These are phyloP conservation scores for Callyntrura guangdongensis DNA, from an alignment of 2,888 invertebrate genomes.

Conservation along the genomic window DNA sequence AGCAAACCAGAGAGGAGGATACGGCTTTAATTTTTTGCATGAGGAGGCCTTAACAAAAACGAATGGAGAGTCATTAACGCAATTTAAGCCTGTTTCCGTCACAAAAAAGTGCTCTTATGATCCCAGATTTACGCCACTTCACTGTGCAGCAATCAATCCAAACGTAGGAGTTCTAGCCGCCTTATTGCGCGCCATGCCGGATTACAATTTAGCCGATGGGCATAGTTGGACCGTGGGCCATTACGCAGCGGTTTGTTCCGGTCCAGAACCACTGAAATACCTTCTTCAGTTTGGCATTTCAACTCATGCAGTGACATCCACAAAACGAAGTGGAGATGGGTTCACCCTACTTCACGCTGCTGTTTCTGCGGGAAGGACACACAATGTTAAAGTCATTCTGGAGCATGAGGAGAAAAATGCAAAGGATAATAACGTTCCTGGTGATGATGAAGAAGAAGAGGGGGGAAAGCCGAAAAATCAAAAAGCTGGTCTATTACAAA, in stretches of 20 bases:
- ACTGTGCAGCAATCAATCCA: slow-evolving; percentile 88
- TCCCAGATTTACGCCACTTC: slow-evolving; percentile 87
- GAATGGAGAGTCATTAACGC: slow-evolving; percentile 66
- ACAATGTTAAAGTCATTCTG: slow-evolving; percentile 86
- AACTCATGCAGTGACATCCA: slow-evolving; percentile 83
- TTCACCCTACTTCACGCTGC: slow-evolving; percentile 86
- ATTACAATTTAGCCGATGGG: slow-evolving; percentile 86
- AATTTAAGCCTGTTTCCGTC: slow-evolving; percentile 84
- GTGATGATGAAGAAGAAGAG: slow-evolving; percentile 67
- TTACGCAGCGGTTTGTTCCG: slow-evolving; percentile 87
- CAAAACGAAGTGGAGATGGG: slow-evolving; percentile 85
- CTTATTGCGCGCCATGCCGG: slow-evolving; percentile 86
- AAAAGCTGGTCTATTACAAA: slow-evolving; percentile 57
- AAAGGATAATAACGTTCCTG: slow-evolving; percentile 11
- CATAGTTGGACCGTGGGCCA: slow-evolving; percentile 87
- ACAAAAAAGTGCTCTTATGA: slow-evolving; percentile 84
- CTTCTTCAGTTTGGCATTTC: slow-evolving; percentile 85
- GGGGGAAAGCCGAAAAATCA: slow-evolving; percentile 66
- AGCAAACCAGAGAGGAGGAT: slow-evolving; percentile 77
- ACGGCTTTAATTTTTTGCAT: slow-evolving; percentile 82
- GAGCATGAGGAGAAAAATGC: slow-evolving; percentile 77
- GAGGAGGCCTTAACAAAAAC: slow-evolving; percentile 77
- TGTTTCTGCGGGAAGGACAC: slow-evolving; percentile 85
- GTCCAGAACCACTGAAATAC: slow-evolving; percentile 86
- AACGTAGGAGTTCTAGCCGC: slow-evolving; percentile 86